phyloP scores from a whole-genome alignment of 2,113 vertebrate species.

The Microtus montanus region DNA sequence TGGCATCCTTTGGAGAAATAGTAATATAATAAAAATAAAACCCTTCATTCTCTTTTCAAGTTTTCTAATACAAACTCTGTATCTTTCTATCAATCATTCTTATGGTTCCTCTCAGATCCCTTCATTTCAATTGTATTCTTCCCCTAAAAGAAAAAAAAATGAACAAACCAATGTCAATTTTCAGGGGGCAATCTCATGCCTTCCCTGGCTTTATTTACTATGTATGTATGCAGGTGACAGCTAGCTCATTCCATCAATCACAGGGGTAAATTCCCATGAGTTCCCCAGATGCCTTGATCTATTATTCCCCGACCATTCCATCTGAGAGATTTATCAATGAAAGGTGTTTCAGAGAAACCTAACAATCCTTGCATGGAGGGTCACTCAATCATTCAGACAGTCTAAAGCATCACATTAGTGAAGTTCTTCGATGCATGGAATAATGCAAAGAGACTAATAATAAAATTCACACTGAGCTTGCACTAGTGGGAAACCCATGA shows the following conservation, averaged over 20 bases:
- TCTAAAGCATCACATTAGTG: conserved; percentile 66
- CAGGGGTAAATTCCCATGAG: conserved; percentile 70
- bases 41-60: conserved; percentile 60
- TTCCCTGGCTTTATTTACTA: conserved; percentile 72
- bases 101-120: conserved; percentile 47
- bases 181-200: conserved; percentile 62
- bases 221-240: conserved; percentile 65
- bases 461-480: conserved; percentile 40
- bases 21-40: conserved; percentile 69
- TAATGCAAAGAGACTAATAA: conserved; percentile 52
- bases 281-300: conserved; percentile 60
- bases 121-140: conserved; percentile 71
- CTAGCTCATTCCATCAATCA: conserved; percentile 71
- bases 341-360: conserved; percentile 71
- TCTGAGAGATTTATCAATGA: conserved; percentile 79
- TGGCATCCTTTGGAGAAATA: conserved; percentile 44
- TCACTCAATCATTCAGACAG: conserved; percentile 74
- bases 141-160: conserved; percentile 39
- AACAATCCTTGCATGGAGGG: conserved; percentile 62
- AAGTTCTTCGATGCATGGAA: conserved; percentile 59
- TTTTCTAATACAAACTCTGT: conserved; percentile 72
- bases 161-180: conserved; percentile 75
- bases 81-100: conserved; percentile 74
- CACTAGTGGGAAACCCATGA: neutral
- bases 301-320: conserved; percentile 68